Conservation (phyloP, 2,113 vertebrate species). For the Neotragus pygmaeus region DNA sequence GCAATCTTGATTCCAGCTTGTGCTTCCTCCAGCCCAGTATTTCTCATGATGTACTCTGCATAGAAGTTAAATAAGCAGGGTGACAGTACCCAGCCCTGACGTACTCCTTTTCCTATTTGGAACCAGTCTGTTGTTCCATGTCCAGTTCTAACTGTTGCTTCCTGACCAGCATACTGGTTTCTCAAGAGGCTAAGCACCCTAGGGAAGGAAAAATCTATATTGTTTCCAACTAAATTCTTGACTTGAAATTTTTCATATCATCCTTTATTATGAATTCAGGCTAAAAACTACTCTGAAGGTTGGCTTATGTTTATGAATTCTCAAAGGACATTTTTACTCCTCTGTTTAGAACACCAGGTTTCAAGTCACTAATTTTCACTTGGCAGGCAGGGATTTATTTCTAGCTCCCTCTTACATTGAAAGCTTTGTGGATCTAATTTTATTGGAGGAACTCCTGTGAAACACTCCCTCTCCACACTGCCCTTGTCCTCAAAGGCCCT, state of each 20-base stretch:
- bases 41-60: background rate
- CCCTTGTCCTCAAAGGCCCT: background rate
- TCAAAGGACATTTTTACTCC: background rate
- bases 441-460: background rate
- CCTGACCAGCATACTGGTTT: background rate
- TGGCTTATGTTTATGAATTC: background rate
- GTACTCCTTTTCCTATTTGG: background rate
- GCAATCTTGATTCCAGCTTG: background rate
- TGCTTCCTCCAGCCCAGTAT: fast-evolving
- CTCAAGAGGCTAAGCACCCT: background rate
- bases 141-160: background rate
- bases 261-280: background rate
- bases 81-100: background rate
- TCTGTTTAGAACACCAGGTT: background rate
- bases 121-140: background rate
- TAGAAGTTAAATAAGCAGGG: background rate
- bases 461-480: background rate
- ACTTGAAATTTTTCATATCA: background rate
- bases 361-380: background rate
- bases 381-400: background rate
- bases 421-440: background rate
- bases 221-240: background rate
- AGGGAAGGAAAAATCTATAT: background rate
- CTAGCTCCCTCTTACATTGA: background rate
- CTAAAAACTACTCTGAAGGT: background rate